A percentile compares a stretch with the other conserved stretches of the same genome.
Evolutionary conservation across 2,113 vertebrate species (phyloP).

Genomic region (Istiophorus platypterus): DNA sequence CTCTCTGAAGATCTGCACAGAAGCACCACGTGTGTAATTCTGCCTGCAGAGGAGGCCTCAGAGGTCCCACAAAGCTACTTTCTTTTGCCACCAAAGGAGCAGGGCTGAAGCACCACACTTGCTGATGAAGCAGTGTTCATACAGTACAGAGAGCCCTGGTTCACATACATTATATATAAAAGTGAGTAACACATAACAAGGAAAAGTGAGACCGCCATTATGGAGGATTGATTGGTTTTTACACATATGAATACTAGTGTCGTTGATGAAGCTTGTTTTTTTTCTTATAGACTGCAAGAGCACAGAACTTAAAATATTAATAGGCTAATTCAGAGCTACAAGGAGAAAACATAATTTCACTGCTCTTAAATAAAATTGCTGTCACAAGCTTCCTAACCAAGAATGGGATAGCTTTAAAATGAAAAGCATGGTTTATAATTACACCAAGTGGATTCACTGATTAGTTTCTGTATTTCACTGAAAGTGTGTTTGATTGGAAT

Average conservation of each 20-base stretch:
- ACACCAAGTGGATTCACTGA: background rate
- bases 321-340: background rate
- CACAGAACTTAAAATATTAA: background rate
- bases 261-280: background rate
- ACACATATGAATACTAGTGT: background rate
- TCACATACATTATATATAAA: no score
- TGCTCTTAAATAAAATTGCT: background rate
- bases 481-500: background rate
- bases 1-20: conserved; percentile 10
- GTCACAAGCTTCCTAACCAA: background rate
- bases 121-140: conserved; percentile 16
- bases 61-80: conserved; percentile 28
- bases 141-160: background rate
- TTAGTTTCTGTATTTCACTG: background rate
- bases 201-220: background rate
- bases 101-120: background rate
- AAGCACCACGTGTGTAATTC: background rate
- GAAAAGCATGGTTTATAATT: background rate
- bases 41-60: background rate
- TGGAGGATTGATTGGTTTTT: background rate
- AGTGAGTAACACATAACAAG: background rate
- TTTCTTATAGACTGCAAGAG: background rate
- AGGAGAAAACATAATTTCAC: background rate
- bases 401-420: background rate
- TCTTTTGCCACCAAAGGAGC: conserved; percentile 27